Evolutionary conservation across 2,888 invertebrate species (phyloP), one percentile per base, ranked within the genome.

Genomic region (Plagodis dolabraria): DNA sequence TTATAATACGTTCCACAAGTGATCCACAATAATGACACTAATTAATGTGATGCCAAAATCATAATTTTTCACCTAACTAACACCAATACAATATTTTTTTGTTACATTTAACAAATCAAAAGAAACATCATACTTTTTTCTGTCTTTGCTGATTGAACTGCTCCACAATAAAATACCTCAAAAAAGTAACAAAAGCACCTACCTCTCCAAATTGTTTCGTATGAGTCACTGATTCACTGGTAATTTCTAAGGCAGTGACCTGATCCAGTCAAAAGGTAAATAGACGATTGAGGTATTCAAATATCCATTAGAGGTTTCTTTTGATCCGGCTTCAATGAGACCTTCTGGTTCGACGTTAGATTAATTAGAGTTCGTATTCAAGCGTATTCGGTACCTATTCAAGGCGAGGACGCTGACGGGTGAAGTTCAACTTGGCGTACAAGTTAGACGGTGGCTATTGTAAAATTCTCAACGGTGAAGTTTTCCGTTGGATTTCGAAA

Each of bases 261-360:
- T 58, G 69, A 47, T 70, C 61, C 63, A 51, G 66, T 72, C 64
- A 67, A 69, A 77, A 82, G 79, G 80, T 79, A 83, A 82, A 81
- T 80, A 81, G 38, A 61, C 80, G 81, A 80, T 82, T 67, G 73
- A 69, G 68, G 83, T 75, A 86, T 89, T 91, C 89, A 89, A 89
- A 90, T 90, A 85, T 82, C 82, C 90, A 91, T 91, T 89, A 89
- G 79, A 72, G 82, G 83, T 82, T 84, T 89, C 87, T 89, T 92
- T 89, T 87, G 85, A 89, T 87, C 80, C 79, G 50, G 55, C 57
- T 68, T 57, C 68, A 64, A 64, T 66, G 64, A 60, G 63, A 61
- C 60, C 56, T 56, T 47, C 64, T 63, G 53, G 60, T 63, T 59
- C 84, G 85, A 89, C 59, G 54, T 50, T 36, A 67, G 70, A 72